A percentile compares a stretch with the other conserved stretches of the same genome.
Evolutionary conservation across 1,140 invertebrate species (phyloP).

Genomic region (Cotesia glomerata): DNA sequence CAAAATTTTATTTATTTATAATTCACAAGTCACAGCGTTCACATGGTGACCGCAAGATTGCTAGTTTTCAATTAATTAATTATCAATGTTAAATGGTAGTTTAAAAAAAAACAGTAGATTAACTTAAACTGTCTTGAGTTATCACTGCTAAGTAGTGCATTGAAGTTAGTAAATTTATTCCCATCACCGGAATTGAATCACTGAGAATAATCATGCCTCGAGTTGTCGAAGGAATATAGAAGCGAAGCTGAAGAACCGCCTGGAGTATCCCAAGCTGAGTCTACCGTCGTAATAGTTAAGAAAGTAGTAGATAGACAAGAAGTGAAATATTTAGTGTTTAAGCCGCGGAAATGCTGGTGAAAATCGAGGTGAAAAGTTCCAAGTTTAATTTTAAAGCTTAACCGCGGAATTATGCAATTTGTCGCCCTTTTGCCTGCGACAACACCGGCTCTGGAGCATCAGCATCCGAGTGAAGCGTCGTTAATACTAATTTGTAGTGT

Average conservation of each 20-base stretch:
- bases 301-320: neutral
- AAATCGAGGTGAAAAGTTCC: conserved; percentile 14
- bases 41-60: too few relatives aligned
- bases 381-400: conserved; percentile 32
- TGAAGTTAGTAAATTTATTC: conserved; percentile 22
- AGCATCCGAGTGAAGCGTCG: neutral
- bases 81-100: too few relatives aligned
- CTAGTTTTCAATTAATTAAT: too few relatives aligned
- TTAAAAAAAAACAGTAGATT: too few relatives aligned
- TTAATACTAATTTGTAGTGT: conserved; percentile 19
- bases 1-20: too few relatives aligned
- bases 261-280: neutral
- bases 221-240: conserved; percentile 12
- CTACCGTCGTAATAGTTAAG: too few relatives aligned
- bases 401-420: conserved; percentile 37
- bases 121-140: neutral
- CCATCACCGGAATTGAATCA: conserved; percentile 29
- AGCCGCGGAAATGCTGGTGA: neutral
- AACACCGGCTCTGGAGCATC: neutral
- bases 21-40: too few relatives aligned
- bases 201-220: conserved; percentile 27
- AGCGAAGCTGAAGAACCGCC: neutral
- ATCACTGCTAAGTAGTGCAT: neutral
- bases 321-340: neutral
- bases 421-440: conserved; percentile 23